These are phyloP conservation scores for Drosophila buzzatii DNA, from an alignment of 2,888 invertebrate species.

Conservation along the genomic window DNA sequence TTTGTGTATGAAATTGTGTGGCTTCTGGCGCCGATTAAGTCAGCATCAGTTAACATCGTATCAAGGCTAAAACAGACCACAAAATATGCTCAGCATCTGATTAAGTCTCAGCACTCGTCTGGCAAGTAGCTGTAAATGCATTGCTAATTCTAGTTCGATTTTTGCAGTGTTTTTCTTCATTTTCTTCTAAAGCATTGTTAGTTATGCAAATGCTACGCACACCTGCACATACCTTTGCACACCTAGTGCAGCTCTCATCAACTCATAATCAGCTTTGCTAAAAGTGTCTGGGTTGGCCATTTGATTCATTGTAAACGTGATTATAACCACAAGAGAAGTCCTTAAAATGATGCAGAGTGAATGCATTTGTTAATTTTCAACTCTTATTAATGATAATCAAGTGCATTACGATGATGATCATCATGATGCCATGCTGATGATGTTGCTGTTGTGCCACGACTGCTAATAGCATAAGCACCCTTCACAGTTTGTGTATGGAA, in stretches of 20 bases:
- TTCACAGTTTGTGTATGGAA: constrained; percentile 16
- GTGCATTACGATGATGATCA: neutral
- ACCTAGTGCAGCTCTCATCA: constrained; percentile 29
- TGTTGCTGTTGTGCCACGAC: no score
- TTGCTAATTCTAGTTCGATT: neutral
- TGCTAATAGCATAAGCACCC: constrained; percentile 16
- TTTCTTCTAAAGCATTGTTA: constrained; percentile 19
- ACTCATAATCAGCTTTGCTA: constrained; percentile 59
- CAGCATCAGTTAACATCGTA: neutral
- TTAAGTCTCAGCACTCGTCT: neutral
- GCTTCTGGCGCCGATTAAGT: constrained; percentile 48
- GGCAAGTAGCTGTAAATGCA: neutral
- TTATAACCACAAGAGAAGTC: constrained; percentile 64
- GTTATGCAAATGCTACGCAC: constrained; percentile 37
- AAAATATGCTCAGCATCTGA: neutral
- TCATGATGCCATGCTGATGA: neutral
- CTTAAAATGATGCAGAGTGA: constrained; percentile 63
- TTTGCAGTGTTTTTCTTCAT: constrained; percentile 1
- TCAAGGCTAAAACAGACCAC: neutral
- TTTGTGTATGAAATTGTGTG: constrained; percentile 54
- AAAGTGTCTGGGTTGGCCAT: constrained; percentile 39
- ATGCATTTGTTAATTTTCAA: constrained; percentile 24
- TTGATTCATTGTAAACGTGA: constrained; percentile 45
- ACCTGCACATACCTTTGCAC: neutral
- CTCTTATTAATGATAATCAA: constrained; percentile 13